These are phyloP conservation scores for Drosophila helvetica DNA, from an alignment of 2,888 invertebrate species.

Conservation along the genomic window DNA sequence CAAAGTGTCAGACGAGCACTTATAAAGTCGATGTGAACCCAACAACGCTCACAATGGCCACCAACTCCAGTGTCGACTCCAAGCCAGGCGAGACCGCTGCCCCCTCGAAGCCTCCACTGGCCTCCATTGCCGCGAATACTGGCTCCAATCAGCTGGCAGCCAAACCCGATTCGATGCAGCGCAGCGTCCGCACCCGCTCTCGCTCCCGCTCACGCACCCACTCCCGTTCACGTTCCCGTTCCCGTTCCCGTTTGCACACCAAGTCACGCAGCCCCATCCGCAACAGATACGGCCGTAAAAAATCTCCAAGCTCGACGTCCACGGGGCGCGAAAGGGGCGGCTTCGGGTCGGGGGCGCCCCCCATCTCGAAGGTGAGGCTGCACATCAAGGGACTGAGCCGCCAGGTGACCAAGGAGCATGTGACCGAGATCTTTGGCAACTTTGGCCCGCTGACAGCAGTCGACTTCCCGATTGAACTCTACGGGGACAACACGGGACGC, in stretches of 20 bases:
- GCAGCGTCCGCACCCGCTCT: background rate
- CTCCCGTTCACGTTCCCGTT: background rate
- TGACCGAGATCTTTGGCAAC: conserved; percentile 54
- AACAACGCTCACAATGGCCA: background rate
- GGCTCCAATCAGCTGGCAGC: background rate
- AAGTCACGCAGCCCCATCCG: background rate
- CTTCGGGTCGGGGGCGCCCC: background rate
- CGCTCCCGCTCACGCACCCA: background rate
- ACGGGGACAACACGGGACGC: conserved; percentile 34
- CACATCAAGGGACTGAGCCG: conserved; percentile 55
- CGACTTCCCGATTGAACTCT: conserved; percentile 54
- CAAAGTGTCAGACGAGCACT: no score
- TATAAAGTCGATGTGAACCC: background rate
- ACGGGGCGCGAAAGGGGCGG: background rate
- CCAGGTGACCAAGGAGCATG: conserved; percentile 55
- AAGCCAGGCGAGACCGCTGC: background rate
- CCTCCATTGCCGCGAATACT: background rate
- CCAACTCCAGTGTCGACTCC: no score
- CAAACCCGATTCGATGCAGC: background rate
- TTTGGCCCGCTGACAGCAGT: conserved; percentile 53
- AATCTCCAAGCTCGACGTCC: background rate
- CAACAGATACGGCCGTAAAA: background rate
- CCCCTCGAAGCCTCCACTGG: background rate
- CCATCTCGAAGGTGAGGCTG: conserved; percentile 23
- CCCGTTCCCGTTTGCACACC: background rate